These are phyloP conservation scores for Lydus trimaculatus DNA, from an alignment of 2,888 invertebrate species.

Conservation along the genomic window DNA sequence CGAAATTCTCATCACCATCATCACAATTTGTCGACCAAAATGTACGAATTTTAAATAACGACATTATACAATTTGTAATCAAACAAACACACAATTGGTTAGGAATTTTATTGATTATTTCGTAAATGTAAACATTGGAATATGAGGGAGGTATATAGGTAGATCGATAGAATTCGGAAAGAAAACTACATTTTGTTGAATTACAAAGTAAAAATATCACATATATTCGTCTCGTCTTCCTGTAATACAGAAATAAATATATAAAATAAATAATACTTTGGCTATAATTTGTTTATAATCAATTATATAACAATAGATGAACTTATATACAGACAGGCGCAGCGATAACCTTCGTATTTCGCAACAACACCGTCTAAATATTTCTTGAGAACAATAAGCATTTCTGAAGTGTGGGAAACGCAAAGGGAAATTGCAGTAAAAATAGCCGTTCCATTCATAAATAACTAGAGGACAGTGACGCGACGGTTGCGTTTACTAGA, in stretches of 20 bases:
- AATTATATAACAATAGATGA: not conserved
- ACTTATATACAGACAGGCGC: not conserved
- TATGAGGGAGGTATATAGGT: too few relatives aligned
- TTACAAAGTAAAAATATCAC: conserved; percentile 31
- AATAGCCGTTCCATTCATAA: too few relatives aligned
- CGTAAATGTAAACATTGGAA: conserved; percentile 37
- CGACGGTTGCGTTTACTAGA: too few relatives aligned
- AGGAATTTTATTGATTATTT: conserved; percentile 43
- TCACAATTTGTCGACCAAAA: conserved; percentile 86
- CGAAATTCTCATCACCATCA: conserved; percentile 64
- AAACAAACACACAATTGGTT: conserved; percentile 29
- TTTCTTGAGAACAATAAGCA: too few relatives aligned
- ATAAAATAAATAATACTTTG: conserved; percentile 27
- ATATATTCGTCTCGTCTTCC: conserved; percentile 22
- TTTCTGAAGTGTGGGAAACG: too few relatives aligned
- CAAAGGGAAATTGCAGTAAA: too few relatives aligned
- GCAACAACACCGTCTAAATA: too few relatives aligned
- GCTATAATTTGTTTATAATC: conserved; percentile 12
- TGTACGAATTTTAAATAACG: conserved; percentile 88
- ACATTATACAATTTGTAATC: conserved; percentile 68
- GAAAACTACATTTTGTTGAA: not conserved
- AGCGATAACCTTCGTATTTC: too few relatives aligned
- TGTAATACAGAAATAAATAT: conserved; percentile 24
- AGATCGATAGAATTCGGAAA: conserved; percentile 23
- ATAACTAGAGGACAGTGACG: too few relatives aligned